Evolutionary conservation across 1,140 invertebrate species (phyloP).

Genomic region (Platyscapa corneri): DNA sequence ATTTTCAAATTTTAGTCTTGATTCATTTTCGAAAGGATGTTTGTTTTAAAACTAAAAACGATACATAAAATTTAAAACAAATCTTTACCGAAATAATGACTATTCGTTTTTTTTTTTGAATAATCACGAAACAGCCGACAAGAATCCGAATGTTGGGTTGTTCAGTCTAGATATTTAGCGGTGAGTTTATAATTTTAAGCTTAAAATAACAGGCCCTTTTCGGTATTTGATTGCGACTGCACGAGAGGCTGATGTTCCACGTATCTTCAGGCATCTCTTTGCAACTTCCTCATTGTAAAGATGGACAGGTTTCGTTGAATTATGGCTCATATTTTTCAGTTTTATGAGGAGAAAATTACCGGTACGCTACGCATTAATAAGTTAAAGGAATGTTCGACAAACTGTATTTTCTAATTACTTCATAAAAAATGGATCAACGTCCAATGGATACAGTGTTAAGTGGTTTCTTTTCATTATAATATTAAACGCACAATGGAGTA

Average conservation of each 20-base stretch:
- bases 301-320: neutral
- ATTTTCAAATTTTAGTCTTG: too few species aligned
- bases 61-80: too few species aligned
- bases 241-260: neutral
- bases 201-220: neutral
- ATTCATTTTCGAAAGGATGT: too few species aligned
- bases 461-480: too few species aligned
- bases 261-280: neutral
- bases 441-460: neutral
- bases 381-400: neutral
- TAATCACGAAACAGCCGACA: too few species aligned
- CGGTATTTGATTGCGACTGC: neutral
- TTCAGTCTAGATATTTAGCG: too few species aligned
- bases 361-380: neutral
- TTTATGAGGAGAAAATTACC: neutral
- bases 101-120: too few species aligned
- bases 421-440: neutral
- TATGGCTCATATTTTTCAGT: neutral
- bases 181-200: too few species aligned
- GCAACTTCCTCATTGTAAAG: neutral
- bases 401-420: neutral
- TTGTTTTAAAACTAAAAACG: too few species aligned
- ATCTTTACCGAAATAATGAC: too few species aligned
- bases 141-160: too few species aligned
- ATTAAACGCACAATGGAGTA: too few species aligned